Conservation (phyloP, 2,113 vertebrate genomes). For the Bothrops jararaca region DNA sequence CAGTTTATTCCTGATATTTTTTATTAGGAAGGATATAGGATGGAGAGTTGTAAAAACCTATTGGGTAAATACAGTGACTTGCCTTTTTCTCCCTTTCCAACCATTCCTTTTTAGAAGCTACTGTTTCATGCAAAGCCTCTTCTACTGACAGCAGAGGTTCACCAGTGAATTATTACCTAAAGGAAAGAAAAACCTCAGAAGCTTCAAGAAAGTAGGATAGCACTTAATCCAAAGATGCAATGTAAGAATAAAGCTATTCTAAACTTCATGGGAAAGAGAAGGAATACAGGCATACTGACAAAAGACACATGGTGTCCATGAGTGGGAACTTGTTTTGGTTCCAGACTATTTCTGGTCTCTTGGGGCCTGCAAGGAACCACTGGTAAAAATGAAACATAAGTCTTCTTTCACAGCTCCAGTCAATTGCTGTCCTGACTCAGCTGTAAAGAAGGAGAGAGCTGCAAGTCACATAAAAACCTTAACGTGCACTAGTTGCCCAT, state of each 20-base stretch:
- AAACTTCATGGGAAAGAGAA: not conserved
- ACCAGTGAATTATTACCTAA: constrained; percentile 50
- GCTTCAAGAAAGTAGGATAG: constrained; percentile 52
- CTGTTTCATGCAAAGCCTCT: constrained; percentile 37
- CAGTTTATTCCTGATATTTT: constrained; percentile 8
- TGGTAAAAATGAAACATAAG: not conserved
- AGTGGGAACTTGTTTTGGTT: not conserved
- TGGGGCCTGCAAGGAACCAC: not conserved
- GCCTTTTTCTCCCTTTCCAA: constrained; percentile 10
- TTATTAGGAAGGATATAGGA: not conserved
- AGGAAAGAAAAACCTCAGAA: constrained; percentile 47
- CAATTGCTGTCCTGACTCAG: not conserved
- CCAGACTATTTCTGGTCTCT: not conserved
- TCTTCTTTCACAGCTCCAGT: not conserved
- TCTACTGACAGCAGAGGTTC: constrained; percentile 49
- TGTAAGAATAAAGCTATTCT: constrained; percentile 42
- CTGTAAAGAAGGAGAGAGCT: not conserved
- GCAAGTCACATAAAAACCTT: not conserved
- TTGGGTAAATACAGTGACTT: constrained; percentile 22
- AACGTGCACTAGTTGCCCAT: not conserved
- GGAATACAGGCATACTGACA: not conserved
- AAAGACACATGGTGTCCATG: not conserved
- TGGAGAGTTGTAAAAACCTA: constrained; percentile 10
- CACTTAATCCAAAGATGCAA: constrained; percentile 28
- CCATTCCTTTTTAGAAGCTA: constrained; percentile 14